Base-by-base conservation (phyloP, 2,113 vertebrate species). In the Malurus melanocephalus region DNA sequence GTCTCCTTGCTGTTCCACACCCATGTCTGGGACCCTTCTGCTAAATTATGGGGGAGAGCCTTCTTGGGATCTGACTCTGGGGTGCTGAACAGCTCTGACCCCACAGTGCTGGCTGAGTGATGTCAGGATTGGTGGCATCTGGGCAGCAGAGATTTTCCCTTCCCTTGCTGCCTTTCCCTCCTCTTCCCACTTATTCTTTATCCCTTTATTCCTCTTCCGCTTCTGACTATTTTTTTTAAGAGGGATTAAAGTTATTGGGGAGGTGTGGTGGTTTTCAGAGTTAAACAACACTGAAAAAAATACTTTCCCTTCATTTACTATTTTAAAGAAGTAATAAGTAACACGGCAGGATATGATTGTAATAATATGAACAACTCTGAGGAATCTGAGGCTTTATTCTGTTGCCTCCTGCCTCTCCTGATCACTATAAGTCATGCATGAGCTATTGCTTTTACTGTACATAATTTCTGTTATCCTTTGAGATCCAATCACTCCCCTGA, bases 391-490 rank as follows among this genome's bases (percentile, higher is more conserved):
- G 66, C 59, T 90, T 93, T 92, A 87, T 96, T 94, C 86, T 5
- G 78, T 85, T 93, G 93, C 95, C 95, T 96, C 93, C 96, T 89
- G 84, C 95, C 73, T 95, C 71, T 95, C 38, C 71, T 68, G 88
- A 96, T 95, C 71, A 52, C 82, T 66, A 38, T 92, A 95, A 95
- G 94, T 95, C 93, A 96, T 91, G 94, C 96, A 94, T 92, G 94
- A 96, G 80, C 92, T 95, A 94, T 94, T 96, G 71, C 92, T 94
- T 94, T 82, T 96, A 93, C 95, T 94, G 85, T 86, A 93, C 82
- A 42, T 96, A 95, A 96, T 96, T 96, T 95, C 92, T 82, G 80
- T 79, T 94, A 93, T 95, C 85, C 82, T 96, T 95, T 93, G 87
- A 94, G 93, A 94, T 94, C 92, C 89, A 95, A 96, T 96, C 95